Evolutionary conservation across 2,797 vertebrate species (phyloP).

Genomic region (Taeniopygia guttata): DNA sequence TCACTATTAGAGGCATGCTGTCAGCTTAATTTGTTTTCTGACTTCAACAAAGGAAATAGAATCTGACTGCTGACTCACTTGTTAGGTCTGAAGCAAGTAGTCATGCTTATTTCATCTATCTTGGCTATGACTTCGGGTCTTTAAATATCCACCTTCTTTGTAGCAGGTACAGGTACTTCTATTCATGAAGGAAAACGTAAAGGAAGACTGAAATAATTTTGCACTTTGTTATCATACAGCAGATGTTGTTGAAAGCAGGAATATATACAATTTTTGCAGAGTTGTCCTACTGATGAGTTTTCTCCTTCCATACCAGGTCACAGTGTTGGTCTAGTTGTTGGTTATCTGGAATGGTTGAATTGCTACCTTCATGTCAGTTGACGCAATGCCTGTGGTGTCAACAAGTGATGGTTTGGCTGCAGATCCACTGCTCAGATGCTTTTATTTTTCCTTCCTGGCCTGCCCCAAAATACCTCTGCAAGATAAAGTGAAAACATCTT

Average conservation of each 20-base stretch:
- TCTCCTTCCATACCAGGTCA: neutral
- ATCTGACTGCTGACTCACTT: conserved; percentile 56
- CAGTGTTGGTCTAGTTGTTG: neutral
- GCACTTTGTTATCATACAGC: neutral
- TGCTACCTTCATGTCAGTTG: neutral
- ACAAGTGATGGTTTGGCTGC: neutral
- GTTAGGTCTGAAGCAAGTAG: conserved; percentile 17
- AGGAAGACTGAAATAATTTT: neutral
- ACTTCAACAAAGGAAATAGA: conserved; percentile 33
- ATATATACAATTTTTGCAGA: neutral
- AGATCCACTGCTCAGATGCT: neutral
- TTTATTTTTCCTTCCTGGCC: neutral
- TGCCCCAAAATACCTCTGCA: neutral
- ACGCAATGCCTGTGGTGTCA: neutral
- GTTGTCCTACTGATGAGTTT: neutral
- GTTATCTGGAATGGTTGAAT: neutral
- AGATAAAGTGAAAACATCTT: neutral
- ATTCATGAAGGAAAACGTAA: neutral
- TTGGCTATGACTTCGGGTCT: neutral
- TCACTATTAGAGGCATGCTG: neutral
- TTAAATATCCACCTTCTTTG: neutral
- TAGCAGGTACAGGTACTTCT: neutral
- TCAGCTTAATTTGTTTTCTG: conserved; percentile 55
- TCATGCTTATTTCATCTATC: conserved; percentile 13
- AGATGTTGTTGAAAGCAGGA: neutral